phyloP scores from a whole-genome alignment of 35 echinoderm and acorn worm genomes.

The Eucidaris tribuloides region DNA sequence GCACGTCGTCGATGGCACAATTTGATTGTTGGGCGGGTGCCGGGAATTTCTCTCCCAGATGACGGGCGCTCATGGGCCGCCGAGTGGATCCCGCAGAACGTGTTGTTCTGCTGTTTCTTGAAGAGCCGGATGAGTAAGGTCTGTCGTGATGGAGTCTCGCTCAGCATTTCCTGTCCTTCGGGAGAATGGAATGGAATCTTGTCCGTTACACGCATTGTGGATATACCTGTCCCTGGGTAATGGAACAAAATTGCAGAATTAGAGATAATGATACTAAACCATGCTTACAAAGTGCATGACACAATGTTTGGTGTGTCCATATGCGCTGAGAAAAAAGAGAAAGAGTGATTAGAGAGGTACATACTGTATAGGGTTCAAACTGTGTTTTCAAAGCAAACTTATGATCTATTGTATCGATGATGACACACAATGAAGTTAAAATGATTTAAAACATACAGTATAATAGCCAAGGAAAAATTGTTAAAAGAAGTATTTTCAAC shows the following conservation, averaged over 20 bases:
- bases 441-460: no score
- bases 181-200: conserved; percentile 57
- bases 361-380: no score
- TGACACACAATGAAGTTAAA: no score
- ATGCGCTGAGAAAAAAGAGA: background rate
- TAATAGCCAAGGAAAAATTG: no score
- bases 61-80: conserved; percentile 62
- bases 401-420: no score
- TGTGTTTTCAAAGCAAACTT: no score
- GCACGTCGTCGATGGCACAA: background rate
- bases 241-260: background rate
- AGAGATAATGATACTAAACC: no score
- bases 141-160: conserved; percentile 1
- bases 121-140: conserved; percentile 50
- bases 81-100: conserved; percentile 71
- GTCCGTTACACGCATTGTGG: background rate
- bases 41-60: conserved; percentile 21
- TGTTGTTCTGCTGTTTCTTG: conserved; percentile 59
- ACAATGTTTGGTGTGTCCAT: background rate
- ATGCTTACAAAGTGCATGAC: background rate
- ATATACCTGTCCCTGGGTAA: background rate
- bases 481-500: no score
- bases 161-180: conserved; percentile 55
- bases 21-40: background rate
- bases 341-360: background rate